Percentiles rank a stretch among this genome's conserved stretches.
These are phyloP conservation scores for Hydractinia symbiolongicarpus DNA, from an alignment of 30 jellyfish, hydroid and myxozoan species.

Conservation along the genomic window DNA sequence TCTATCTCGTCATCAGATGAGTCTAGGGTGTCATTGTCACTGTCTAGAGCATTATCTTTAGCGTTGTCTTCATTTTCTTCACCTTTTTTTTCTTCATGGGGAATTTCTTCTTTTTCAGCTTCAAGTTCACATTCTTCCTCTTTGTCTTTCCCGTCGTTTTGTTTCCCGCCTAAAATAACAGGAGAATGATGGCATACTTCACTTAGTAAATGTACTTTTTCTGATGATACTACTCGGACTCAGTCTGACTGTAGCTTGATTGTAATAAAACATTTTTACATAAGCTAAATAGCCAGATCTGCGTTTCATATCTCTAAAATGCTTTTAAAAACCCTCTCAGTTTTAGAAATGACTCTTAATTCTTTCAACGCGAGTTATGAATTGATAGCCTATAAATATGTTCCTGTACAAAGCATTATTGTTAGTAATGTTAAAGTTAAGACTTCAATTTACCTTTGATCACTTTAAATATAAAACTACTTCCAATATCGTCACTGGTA, in stretches of 20 bases:
- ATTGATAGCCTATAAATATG: too few relatives aligned
- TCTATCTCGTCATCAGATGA: constrained; percentile 20
- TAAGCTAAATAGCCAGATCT: too few relatives aligned
- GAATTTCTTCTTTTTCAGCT: not conserved
- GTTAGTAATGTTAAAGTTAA: not conserved
- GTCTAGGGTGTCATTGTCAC: constrained; percentile 16
- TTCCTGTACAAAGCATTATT: too few relatives aligned
- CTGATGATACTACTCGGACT: constrained; percentile 13
- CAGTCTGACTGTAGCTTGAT: not conserved
- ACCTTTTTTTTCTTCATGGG: not conserved
- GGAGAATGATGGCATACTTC: constrained; percentile 11
- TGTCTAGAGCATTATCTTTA: constrained; percentile 27
- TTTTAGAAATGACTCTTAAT: too few relatives aligned
- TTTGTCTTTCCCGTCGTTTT: constrained; percentile 14
- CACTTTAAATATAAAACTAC: constrained; percentile 10
- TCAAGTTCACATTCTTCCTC: not conserved
- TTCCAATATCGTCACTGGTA: constrained; percentile 44
- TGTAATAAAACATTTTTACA: too few relatives aligned
- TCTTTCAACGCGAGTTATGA: too few relatives aligned
- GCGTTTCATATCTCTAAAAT: too few relatives aligned
- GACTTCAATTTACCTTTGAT: not conserved
- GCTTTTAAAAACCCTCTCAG: too few relatives aligned
- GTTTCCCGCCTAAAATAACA: constrained; percentile 23
- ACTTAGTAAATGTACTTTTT: not conserved
- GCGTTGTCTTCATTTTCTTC: constrained; percentile 22